phyloP scores from a whole-genome alignment of 2,113 vertebrate genomes.

The Bucco capensis region DNA sequence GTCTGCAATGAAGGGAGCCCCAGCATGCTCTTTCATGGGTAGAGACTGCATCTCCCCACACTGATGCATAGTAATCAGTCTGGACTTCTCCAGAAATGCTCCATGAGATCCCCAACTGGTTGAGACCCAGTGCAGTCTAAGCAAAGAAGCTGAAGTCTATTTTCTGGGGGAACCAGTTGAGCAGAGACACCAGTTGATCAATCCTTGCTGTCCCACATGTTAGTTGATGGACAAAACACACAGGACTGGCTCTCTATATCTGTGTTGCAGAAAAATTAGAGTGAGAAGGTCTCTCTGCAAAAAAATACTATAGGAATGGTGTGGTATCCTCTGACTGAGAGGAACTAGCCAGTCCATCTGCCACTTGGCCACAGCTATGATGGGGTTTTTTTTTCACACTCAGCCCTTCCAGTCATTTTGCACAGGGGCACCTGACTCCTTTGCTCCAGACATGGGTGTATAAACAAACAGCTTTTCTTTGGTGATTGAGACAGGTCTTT shows the following conservation, averaged over 20 bases:
- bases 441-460: background rate
- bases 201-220: background rate
- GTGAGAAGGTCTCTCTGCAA: background rate
- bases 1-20: background rate
- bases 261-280: background rate
- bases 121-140: background rate
- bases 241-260: background rate
- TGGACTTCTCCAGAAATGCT: background rate
- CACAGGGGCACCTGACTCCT: background rate
- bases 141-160: background rate
- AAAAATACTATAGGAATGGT: background rate
- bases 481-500: background rate
- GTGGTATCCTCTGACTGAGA: background rate
- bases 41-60: background rate
- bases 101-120: accelerated
- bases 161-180: background rate
- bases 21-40: background rate
- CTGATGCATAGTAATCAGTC: background rate
- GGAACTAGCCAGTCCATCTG: background rate
- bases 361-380: accelerated
- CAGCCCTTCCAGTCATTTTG: background rate
- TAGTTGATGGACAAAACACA: background rate
- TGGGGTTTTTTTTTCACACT: background rate
- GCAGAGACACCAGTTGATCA: background rate
- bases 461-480: background rate